These are phyloP conservation scores for Halisarca cf. caerulea DNA, from an alignment of 37 sponge, comb jelly and placozoan species.

Conservation along the genomic window DNA sequence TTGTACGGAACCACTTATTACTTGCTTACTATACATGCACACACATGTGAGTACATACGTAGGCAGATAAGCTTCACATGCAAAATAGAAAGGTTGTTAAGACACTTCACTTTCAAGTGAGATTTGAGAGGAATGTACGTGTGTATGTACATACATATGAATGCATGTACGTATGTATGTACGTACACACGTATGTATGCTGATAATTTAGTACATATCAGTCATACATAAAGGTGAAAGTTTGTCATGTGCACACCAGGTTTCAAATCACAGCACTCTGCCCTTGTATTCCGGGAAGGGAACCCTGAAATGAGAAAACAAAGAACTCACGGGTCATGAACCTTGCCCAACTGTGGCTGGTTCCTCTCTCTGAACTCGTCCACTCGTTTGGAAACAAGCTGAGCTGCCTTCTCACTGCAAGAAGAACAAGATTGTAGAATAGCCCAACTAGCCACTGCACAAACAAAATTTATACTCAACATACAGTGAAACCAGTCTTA, in stretches of 20 bases:
- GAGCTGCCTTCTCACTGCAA: slow-evolving; percentile 41
- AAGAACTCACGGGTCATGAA: slow-evolving; percentile 82
- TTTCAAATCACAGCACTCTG: not conserved
- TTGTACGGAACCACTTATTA: too few relatives aligned
- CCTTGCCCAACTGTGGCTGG: slow-evolving; percentile 92
- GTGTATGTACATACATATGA: not conserved
- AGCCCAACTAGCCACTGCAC: too few relatives aligned
- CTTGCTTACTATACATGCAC: too few relatives aligned
- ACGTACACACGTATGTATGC: not conserved
- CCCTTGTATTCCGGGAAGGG: not conserved
- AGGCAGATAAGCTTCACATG: too few relatives aligned
- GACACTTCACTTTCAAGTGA: too few relatives aligned
- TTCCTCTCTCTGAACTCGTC: slow-evolving; percentile 90
- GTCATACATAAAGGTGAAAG: not conserved
- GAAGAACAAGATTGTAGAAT: too few relatives aligned
- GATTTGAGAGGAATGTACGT: too few relatives aligned
- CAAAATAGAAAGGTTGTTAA: too few relatives aligned
- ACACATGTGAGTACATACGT: too few relatives aligned
- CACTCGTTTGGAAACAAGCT: slow-evolving; percentile 77
- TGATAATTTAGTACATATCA: not conserved
- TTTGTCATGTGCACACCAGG: not conserved
- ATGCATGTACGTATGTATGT: not conserved
- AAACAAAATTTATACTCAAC: too few relatives aligned
- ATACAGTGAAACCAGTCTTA: too few relatives aligned
- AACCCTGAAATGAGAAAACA: not conserved